Evolutionary conservation across 2,888 invertebrate genomes (phyloP).

Genomic region (Sinelater perroti): DNA sequence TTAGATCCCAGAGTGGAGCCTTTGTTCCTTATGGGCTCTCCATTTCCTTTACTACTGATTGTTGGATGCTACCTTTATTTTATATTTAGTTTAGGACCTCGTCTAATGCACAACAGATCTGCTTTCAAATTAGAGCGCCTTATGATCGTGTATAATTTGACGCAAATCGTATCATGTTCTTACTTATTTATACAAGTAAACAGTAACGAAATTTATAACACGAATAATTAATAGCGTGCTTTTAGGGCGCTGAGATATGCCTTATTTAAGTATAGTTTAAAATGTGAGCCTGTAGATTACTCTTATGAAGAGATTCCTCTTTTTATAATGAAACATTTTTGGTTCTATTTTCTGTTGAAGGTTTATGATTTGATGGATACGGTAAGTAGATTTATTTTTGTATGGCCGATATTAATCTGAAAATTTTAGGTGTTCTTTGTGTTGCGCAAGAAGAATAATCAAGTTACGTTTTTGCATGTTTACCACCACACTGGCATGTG

Average conservation of each 20-base stretch:
- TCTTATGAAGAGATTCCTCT: slow-evolving; percentile 68
- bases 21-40: slow-evolving; percentile 64
- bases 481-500: slow-evolving; percentile 89
- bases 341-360: slow-evolving; percentile 76
- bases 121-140: slow-evolving; percentile 69
- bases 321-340: slow-evolving; percentile 67
- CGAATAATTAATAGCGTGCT: not conserved
- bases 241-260: slow-evolving; percentile 31
- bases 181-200: slow-evolving; percentile 51
- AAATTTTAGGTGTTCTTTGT: slow-evolving; percentile 77
- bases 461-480: slow-evolving; percentile 84
- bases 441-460: slow-evolving; percentile 82
- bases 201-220: no score
- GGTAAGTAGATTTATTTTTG: slow-evolving; percentile 59
- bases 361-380: slow-evolving; percentile 79
- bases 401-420: not conserved
- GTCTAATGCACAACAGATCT: slow-evolving; percentile 70
- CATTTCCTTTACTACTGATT: slow-evolving; percentile 60
- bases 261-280: slow-evolving; percentile 40
- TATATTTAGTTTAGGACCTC: slow-evolving; percentile 69
- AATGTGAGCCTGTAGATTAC: slow-evolving; percentile 78
- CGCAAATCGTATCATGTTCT: slow-evolving; percentile 65
- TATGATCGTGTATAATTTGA: slow-evolving; percentile 70
- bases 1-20: slow-evolving; percentile 69
- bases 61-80: slow-evolving; percentile 66